Evolutionary conservation across 1,140 invertebrate species (phyloP), one percentile per base, ranked within the genome.

Genomic region (Papilio machaon): DNA sequence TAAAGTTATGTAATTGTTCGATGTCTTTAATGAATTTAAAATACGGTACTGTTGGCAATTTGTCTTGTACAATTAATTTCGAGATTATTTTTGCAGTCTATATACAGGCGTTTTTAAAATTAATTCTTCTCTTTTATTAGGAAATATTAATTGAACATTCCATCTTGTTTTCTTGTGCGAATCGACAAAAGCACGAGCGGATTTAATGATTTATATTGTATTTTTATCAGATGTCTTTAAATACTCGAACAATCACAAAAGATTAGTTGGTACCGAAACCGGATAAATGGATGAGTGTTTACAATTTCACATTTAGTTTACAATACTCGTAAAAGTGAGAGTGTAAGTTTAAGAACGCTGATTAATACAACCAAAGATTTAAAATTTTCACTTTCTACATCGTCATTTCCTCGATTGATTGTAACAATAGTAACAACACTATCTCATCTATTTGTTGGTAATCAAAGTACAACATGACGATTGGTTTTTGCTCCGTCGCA

Each of bases 401-500:
- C 64, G 10, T 35, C 64, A 17, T 7, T 35, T 70, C 30, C 8
- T 70, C 13, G 23, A 52, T 15, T 23, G 19, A 74, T 43, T 1
- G 43, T 15, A 52, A 54, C 30, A 19, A 13, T 10, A 35, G 15
- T 30, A 8, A 19, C n/a, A 17, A 52, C 49, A 17, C 17, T 30
- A 35, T 11, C 38, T 46, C 5, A 10, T 49, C 73, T 23, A 79
- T 79, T 79, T 64, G 54, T 30, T 46, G 19, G 60, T 79, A 79
- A 79, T 79, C 35, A n/a, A 35, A 79, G 30, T 79, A 64, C 54
- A 79, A 79, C 17, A 43, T 60, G 13, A 79, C 43, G 77, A 67
- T 79, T 79, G 77, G 38, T 79, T 79, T 79, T 64, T 64, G 77
- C 76, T 38, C 17, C 54, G 77, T 19, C 54, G 77, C 35, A 67